phyloP scores from a whole-genome alignment of 2,113 vertebrate genomes.

The Glareola pratincola region DNA sequence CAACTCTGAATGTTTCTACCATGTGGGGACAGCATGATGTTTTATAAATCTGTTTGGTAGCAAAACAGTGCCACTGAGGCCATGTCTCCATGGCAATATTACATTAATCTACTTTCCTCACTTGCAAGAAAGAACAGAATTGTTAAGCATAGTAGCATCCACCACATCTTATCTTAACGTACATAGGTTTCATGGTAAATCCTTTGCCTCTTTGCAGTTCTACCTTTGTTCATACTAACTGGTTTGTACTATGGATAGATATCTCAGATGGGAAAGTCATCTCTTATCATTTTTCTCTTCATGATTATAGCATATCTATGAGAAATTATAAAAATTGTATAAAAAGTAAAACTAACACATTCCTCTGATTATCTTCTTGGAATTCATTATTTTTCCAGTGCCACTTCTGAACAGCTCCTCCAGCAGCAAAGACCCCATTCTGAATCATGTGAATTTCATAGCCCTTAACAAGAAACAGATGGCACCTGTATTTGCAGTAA shows the following conservation, averaged over 20 bases:
- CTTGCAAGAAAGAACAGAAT: background rate
- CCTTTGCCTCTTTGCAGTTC: background rate
- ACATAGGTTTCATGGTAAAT: background rate
- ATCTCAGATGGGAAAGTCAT: background rate
- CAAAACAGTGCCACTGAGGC: background rate
- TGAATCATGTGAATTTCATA: slow-evolving; percentile 15
- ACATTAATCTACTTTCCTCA: background rate
- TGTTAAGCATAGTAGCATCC: background rate
- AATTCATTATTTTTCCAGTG: slow-evolving; percentile 1
- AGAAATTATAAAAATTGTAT: background rate
- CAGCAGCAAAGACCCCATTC: background rate
- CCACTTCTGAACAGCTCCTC: background rate
- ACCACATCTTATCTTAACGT: background rate
- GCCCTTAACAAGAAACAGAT: slow-evolving; percentile 42
- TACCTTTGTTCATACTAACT: background rate
- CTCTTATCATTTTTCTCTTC: background rate
- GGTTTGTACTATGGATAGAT: background rate
- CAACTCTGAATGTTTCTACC: background rate
- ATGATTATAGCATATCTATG: background rate
- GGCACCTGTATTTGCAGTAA: background rate
- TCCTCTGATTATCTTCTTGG: background rate
- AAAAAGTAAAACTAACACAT: background rate
- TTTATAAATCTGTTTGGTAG: background rate
- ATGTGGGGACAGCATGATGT: background rate
- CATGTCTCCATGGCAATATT: background rate